Base-by-base conservation (phyloP, 2,888 invertebrate species). In the Zeuzera pyrina region DNA sequence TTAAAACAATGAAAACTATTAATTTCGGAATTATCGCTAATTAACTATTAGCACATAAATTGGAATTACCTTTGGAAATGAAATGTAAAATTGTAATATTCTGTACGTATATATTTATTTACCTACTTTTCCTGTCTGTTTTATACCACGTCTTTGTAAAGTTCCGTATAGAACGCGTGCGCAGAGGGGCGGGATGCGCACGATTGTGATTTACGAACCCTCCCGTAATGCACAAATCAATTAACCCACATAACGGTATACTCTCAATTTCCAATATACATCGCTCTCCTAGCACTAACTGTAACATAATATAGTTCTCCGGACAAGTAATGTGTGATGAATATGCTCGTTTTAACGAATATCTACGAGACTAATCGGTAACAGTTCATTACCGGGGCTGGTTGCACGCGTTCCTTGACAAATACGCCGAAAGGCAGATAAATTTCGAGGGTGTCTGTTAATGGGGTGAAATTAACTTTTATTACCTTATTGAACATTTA, bases 391-490 rank as follows among this genome's bases (percentile, higher is more conserved):
- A 38, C 29, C 15, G 31, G 19, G 15, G 25, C 19, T 34, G 31
- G 25, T 28, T n/a, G n/a, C n/a, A n/a, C n/a, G n/a, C 25, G 28
- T 25, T 30, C 37, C 24, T 24, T 41, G 46, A 52, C 55, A 57
- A 57, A 59, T 54, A 49, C 35, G 42, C 34, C 39, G 45, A 47
- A 42, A 38, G 42, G 42, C 47, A 44, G 49, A 70, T 69, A 67
- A 69, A 68, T 69, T 60, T 61, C 44, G 26, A 42, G 47, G 54
- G 56, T 55, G 49, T 50, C 44, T 51, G 49, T 51, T 59, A 67
- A 69, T 64, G 56, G 60, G 58, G 55, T 42, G 51, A 57, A 57
- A 60, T 59, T 56, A 59, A 55, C 55, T 57, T 66, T 61, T 59
- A 64, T 58, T 50, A 41, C 57, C 65, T 61, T 59, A 64, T 58